phyloP scores from a whole-genome alignment of 1,140 invertebrate genomes.

The Paralvinella palmiformis region DNA sequence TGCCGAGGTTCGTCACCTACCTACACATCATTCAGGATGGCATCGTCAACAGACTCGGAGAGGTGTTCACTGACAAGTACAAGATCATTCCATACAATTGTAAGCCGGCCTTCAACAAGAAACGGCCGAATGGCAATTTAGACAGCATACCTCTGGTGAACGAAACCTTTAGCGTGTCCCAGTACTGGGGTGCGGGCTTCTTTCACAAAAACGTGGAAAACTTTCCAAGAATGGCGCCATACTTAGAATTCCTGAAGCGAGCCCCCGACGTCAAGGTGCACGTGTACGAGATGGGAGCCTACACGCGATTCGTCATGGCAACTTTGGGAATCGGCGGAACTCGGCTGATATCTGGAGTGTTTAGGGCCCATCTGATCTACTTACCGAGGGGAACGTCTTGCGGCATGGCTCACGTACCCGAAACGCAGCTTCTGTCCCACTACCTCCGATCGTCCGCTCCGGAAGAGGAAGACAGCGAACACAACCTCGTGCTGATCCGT shows the following conservation, averaged over 20 bases:
- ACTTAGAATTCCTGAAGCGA: constrained; percentile 1
- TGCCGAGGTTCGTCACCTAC: constrained; percentile 6
- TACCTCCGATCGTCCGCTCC: neutral
- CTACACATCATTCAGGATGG: constrained; percentile 15
- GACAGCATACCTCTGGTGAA: no score
- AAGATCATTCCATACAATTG: constrained; percentile 18
- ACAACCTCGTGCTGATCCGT: constrained; percentile 10
- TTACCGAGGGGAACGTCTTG: constrained; percentile 2
- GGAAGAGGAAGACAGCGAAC: neutral
- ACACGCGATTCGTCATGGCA: neutral
- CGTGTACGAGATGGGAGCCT: neutral
- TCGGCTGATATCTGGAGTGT: constrained; percentile 5
- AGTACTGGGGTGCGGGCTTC: constrained; percentile 1
- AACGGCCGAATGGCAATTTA: no score
- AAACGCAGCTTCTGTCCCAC: constrained; percentile 1
- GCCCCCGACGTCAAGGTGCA: constrained; percentile 8
- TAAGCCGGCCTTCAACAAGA: no score
- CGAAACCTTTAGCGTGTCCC: constrained; percentile 12
- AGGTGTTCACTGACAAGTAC: constrained; percentile 11
- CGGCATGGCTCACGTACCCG: neutral
- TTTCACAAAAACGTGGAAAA: constrained; percentile 9
- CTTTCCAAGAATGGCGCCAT: constrained; percentile 6
- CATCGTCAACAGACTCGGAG: constrained; percentile 11
- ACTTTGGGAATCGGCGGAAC: neutral
- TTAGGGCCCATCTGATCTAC: constrained; percentile 1